Conservation (phyloP, 2,888 invertebrate genomes). For the Ophion ventricosus region DNA sequence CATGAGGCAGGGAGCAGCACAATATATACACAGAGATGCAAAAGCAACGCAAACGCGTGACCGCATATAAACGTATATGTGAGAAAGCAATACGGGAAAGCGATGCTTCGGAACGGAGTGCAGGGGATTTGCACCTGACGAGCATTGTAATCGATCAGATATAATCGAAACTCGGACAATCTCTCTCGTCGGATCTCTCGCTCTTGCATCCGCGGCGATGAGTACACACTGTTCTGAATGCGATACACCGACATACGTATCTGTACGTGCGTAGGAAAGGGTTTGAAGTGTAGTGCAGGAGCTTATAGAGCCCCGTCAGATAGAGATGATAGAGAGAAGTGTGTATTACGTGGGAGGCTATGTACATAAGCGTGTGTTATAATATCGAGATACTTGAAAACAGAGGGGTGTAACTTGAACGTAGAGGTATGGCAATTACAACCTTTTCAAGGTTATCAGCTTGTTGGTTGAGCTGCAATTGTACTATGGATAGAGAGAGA, state of each 20-base stretch:
- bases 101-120: slow-evolving; percentile 40
- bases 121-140: slow-evolving; percentile 64
- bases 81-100: background rate
- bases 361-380: slow-evolving; percentile 19
- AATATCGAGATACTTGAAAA: background rate
- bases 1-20: slow-evolving; percentile 6
- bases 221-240: slow-evolving; percentile 5
- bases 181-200: slow-evolving; percentile 58
- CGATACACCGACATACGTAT: background rate
- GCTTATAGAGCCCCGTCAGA: slow-evolving; percentile 37
- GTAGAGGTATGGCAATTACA: background rate
- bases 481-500: background rate
- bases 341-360: slow-evolving; percentile 42
- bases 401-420: slow-evolving; percentile 2
- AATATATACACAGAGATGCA: slow-evolving; percentile 4
- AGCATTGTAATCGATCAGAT: slow-evolving; percentile 66
- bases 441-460: background rate
- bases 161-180: slow-evolving; percentile 62
- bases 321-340: slow-evolving; percentile 33
- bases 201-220: slow-evolving; percentile 59
- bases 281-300: slow-evolving; percentile 39
- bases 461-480: background rate
- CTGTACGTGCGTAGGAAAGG: background rate
- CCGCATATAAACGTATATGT: background rate
- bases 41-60: background rate